phyloP scores from a whole-genome alignment of 2,888 invertebrate genomes.

The Phlogophora meticulosa region DNA sequence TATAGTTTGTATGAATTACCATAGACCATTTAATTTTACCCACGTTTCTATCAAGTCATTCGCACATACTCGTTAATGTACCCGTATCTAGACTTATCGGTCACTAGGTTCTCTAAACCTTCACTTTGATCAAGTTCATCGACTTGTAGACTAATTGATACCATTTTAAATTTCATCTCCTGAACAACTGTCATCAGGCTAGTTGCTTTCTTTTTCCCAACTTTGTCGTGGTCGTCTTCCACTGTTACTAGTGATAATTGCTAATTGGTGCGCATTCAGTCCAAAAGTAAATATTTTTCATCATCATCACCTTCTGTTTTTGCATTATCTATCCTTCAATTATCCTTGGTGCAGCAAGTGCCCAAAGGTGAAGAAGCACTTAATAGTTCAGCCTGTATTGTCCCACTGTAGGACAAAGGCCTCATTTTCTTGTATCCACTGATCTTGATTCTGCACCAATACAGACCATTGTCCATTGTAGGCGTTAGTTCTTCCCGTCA shows the following conservation, averaged over 20 bases:
- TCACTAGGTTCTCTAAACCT: conserved; percentile 47
- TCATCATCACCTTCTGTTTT: too few relatives aligned
- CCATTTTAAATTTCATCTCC: conserved; percentile 6
- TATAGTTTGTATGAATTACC: too few relatives aligned
- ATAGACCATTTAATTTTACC: background rate
- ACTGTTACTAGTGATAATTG: background rate
- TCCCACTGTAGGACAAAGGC: too few relatives aligned
- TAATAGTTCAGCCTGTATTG: too few relatives aligned
- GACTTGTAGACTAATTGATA: conserved; percentile 2
- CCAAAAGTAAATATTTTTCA: too few relatives aligned
- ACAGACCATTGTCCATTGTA: too few relatives aligned
- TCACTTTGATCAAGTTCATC: conserved; percentile 40
- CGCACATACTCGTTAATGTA: conserved; percentile 25
- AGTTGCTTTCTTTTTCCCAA: background rate
- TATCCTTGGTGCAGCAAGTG: too few relatives aligned
- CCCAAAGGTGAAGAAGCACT: too few relatives aligned
- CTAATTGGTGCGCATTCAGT: background rate
- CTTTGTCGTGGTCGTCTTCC: background rate
- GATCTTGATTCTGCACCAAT: too few relatives aligned
- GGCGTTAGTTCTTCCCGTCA: too few relatives aligned
- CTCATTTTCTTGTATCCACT: too few relatives aligned
- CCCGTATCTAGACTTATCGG: conserved; percentile 42
- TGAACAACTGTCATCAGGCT: background rate
- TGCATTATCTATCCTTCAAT: too few relatives aligned
- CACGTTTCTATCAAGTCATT: conserved; percentile 12